Evolutionary conservation across 2,888 invertebrate species (phyloP).

Genomic region (Isoperla grammatica): DNA sequence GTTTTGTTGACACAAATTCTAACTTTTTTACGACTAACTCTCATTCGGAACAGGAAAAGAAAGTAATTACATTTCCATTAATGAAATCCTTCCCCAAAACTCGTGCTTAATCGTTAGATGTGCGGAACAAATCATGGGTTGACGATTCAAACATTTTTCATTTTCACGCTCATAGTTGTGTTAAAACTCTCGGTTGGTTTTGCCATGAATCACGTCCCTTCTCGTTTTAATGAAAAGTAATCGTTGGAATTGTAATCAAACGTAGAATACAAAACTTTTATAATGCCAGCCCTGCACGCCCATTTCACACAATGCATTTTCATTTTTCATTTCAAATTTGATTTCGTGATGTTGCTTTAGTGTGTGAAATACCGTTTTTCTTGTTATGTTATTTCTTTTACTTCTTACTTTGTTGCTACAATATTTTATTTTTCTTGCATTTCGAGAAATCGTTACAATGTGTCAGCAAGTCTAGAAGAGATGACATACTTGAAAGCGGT

Average conservation of each 20-base stretch:
- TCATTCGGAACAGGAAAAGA: slow-evolving; percentile 8
- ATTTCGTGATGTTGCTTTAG: too few species aligned
- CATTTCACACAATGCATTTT: background rate
- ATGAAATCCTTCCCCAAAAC: slow-evolving; percentile 14
- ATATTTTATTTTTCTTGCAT: too few species aligned
- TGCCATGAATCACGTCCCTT: background rate
- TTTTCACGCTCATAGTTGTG: slow-evolving; percentile 7
- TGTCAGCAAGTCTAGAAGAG: too few species aligned
- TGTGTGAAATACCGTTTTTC: too few species aligned
- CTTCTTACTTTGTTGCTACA: too few species aligned
- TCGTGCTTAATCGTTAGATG: background rate
- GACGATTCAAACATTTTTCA: slow-evolving; percentile 14
- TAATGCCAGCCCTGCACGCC: background rate
- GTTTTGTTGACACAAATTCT: slow-evolving; percentile 5
- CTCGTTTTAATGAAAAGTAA: slow-evolving; percentile 12
- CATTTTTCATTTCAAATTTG: background rate
- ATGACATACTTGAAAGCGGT: too few species aligned
- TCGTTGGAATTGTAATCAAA: slow-evolving; percentile 12
- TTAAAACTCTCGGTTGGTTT: background rate
- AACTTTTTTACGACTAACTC: slow-evolving; percentile 4
- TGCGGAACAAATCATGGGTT: background rate
- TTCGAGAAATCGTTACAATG: too few species aligned
- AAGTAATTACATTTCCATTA: slow-evolving; percentile 23
- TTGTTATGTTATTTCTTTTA: too few species aligned
- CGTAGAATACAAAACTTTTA: background rate